Base-by-base conservation (phyloP, 2,113 vertebrate genomes). In the Entomyzon cyanotis region DNA sequence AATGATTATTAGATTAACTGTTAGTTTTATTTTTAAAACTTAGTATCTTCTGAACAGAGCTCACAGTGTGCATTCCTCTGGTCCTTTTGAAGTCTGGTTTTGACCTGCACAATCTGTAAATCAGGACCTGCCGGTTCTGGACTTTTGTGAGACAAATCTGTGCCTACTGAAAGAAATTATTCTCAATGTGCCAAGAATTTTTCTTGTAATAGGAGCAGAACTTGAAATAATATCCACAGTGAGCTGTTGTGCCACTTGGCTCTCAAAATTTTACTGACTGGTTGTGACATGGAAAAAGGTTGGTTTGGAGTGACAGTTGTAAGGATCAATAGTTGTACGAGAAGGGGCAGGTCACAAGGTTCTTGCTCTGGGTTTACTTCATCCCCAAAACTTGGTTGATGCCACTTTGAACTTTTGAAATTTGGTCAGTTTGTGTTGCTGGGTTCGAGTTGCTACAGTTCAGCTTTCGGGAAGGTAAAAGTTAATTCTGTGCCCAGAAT, bases 1-100 rank as follows among this genome's bases (percentile, higher is more conserved):
- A 84, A 37, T 87, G 94, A 59, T 97, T 94, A 97, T 92, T 94
- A 92, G 79, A 96, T 97, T 95, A 94, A 95, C 76, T 52, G 65
- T 89, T 94, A 59, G 89, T 90, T 93, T 96, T 84, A 94, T 89
- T 94, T 90, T 96, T 78, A 81, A 97, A 94, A 87, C 68, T 55
- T 39, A 60, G 1, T 92, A 22, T 94, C 42, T 70, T 83, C 84
- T 90, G 94, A 67, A 65, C 41, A 80, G 82, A 63, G 50, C 71
- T 90, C 59, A 17, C 46, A 39, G 46, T 27, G 7, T 62, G 33
- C 35, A 16, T 86, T 90, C 52, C 50, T 89, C 75, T 76, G 55
- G 25, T 65, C 50, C 70, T 27, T 89, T 70, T 87, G 58, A 68
- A 56, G 60, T 33, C 59, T 89, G 76, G 22, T 89, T 41, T 80